phyloP scores from a whole-genome alignment of 92 coral and sea anemone species.

The Scolanthus callimorphus region DNA sequence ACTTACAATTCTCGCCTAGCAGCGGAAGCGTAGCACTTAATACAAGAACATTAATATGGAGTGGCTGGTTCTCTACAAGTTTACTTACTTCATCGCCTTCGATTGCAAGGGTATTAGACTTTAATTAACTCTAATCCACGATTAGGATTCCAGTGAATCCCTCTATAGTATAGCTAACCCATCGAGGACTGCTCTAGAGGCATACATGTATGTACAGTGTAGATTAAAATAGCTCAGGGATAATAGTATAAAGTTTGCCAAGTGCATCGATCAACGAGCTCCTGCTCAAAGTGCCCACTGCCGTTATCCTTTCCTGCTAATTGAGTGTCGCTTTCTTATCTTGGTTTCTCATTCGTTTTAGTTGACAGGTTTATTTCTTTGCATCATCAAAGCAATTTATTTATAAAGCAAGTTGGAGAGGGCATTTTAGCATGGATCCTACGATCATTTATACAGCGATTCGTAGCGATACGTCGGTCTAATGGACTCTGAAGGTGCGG shows the following conservation, averaged over 20 bases:
- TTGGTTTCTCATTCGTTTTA: constrained; percentile 30
- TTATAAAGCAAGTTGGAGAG: constrained; percentile 36
- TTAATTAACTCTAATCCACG: constrained; percentile 87
- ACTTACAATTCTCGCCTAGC: constrained; percentile 55
- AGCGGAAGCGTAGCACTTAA: constrained; percentile 82
- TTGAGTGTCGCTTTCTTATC: constrained; percentile 47
- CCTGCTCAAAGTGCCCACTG: constrained; percentile 19
- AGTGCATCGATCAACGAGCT: constrained; percentile 24
- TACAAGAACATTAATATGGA: constrained; percentile 69
- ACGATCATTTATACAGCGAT: too few species aligned
- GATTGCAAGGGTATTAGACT: constrained; percentile 73
- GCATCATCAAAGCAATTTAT: constrained; percentile 42
- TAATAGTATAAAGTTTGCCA: not conserved
- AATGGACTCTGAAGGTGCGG: too few species aligned
- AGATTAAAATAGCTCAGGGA: not conserved
- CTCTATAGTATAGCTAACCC: constrained; percentile 38
- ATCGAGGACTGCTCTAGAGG: not conserved
- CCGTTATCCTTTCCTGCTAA: constrained; percentile 34
- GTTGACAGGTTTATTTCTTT: constrained; percentile 40
- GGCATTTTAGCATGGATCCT: not conserved
- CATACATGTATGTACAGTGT: not conserved
- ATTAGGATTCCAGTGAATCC: constrained; percentile 46
- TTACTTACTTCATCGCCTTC: constrained; percentile 68
- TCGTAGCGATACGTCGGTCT: too few species aligned
- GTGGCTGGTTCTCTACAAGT: constrained; percentile 64